These are phyloP conservation scores for Bubo blakistoni DNA, from an alignment of 2,113 vertebrate genomes.

Conservation along the genomic window DNA sequence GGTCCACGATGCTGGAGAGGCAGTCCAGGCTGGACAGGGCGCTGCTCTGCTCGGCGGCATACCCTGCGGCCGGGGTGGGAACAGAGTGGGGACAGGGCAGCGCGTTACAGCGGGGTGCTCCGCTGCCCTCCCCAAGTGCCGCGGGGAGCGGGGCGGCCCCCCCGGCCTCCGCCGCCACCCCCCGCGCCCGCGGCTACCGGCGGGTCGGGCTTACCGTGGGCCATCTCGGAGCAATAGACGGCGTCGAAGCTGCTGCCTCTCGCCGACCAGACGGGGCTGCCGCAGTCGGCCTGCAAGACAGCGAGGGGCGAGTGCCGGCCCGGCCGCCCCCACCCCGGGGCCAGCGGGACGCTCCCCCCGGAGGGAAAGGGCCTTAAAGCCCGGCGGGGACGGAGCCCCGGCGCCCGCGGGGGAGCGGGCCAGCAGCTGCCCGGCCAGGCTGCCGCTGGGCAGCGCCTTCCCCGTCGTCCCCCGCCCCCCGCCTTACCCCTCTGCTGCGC, in stretches of 20 bases:
- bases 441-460: conserved; percentile 17
- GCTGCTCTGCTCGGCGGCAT: conserved; percentile 65
- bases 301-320: conserved; percentile 47
- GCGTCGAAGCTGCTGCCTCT: conserved; percentile 81
- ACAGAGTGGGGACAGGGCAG: background rate
- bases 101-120: background rate
- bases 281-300: conserved; percentile 81
- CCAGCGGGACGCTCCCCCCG: background rate
- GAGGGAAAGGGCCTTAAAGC: conserved; percentile 75
- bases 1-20: conserved; percentile 95
- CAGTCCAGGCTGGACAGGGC: conserved; percentile 90
- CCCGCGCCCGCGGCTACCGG: background rate
- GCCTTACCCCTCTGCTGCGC: background rate
- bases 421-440: conserved; percentile 34
- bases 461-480: too few relatives aligned
- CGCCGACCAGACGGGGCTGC: conserved; percentile 85
- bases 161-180: background rate
- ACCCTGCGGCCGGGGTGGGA: conserved; percentile 60
- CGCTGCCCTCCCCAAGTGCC: accelerated
- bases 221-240: conserved; percentile 77
- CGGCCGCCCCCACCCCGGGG: background rate
- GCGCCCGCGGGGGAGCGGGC: conserved; percentile 59
- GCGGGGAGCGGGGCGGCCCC: accelerated
- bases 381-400: conserved; percentile 68
- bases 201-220: conserved; percentile 79